Conservation (phyloP, 2,113 vertebrate species). For the Ellobius talpinus region DNA sequence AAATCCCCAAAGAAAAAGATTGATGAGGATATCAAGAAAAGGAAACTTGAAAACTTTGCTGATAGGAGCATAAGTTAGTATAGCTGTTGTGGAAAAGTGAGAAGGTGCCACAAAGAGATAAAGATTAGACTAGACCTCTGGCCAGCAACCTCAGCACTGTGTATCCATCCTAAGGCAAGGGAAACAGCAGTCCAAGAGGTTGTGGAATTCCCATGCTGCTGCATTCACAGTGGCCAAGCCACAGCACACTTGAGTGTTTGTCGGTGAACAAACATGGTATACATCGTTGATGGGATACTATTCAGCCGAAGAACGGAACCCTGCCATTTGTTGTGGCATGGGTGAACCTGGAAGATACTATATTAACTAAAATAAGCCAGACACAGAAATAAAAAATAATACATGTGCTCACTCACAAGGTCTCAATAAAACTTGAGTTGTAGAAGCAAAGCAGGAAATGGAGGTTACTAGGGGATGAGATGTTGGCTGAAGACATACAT, state of each 20-base stretch:
- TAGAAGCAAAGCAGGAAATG: background rate
- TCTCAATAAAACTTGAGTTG: background rate
- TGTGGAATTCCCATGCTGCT: background rate
- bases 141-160: background rate
- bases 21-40: background rate
- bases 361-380: background rate
- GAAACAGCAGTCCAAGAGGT: background rate
- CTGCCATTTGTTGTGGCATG: background rate
- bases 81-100: background rate
- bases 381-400: background rate
- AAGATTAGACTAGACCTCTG: background rate
- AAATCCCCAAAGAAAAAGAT: background rate
- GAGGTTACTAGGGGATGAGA: background rate
- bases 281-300: too few relatives aligned
- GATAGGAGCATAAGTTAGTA: background rate
- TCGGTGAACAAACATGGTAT: too few relatives aligned
- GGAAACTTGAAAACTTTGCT: background rate
- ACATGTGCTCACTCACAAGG: too few relatives aligned
- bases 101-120: background rate
- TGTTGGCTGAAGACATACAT: background rate
- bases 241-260: too few relatives aligned
- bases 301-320: background rate
- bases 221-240: background rate
- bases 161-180: background rate
- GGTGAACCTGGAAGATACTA: background rate